Conservation (phyloP, 2,113 vertebrate genomes). For the Pterophyllum scalare region DNA sequence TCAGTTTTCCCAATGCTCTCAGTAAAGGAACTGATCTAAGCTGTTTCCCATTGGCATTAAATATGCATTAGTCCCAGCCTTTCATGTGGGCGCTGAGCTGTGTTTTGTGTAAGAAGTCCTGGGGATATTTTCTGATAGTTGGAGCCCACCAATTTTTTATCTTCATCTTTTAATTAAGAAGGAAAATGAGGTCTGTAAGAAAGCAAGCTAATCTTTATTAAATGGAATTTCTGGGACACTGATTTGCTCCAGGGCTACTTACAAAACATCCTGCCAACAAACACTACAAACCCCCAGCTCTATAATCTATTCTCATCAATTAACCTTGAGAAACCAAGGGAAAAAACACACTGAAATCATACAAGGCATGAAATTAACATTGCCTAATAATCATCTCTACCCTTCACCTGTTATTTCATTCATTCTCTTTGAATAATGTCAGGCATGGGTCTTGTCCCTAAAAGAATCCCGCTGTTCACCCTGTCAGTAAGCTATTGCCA, state of each 20-base stretch:
- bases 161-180: constrained; percentile 81
- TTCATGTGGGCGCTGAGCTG: constrained; percentile 74
- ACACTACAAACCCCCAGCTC: constrained; percentile 31
- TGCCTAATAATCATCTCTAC: constrained; percentile 50
- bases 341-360: constrained; percentile 50
- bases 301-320: constrained; percentile 68
- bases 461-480: constrained; percentile 50
- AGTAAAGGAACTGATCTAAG: constrained; percentile 74
- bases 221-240: constrained; percentile 81
- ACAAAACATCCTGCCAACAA: constrained; percentile 65
- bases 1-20: constrained; percentile 27
- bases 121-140: constrained; percentile 75
- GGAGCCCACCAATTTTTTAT: constrained; percentile 73
- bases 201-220: constrained; percentile 82
- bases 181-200: constrained; percentile 75
- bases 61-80: constrained; percentile 78
- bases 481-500: constrained; percentile 16
- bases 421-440: constrained; percentile 43
- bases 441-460: constrained; percentile 21
- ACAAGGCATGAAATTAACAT: background rate
- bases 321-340: constrained; percentile 63
- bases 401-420: constrained; percentile 49
- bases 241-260: constrained; percentile 70
- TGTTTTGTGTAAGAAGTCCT: constrained; percentile 67
- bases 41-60: constrained; percentile 74